Base-by-base conservation (phyloP, 1,140 invertebrate species). In the Odontomachus brunneus region DNA sequence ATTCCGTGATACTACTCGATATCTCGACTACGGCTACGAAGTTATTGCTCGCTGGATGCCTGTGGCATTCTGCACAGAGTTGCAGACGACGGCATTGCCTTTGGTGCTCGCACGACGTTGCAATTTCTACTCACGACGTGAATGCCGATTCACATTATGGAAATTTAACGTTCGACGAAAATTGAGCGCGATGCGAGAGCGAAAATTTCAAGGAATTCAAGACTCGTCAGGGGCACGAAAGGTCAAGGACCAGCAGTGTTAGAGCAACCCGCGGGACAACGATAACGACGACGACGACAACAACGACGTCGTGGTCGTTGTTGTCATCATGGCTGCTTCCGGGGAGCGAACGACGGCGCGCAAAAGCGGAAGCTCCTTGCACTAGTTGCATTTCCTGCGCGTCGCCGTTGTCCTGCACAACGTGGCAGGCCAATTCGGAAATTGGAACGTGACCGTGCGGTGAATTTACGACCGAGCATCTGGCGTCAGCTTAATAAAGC, bases 401-500 rank as follows among this genome's bases (percentile, higher is more conserved):
- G 19, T 33, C 17, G 59, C 24, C 22, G 53, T 84, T 55, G 84
- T 71, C 44, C 55, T 72, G 22, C 62, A 53, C 44, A 3, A 59
- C 26, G 44, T 62, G 53, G 57, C 62, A 57, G 38, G 44, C 75
- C 88, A 83, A 88, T 89, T 89, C 81, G 88, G 81, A 88, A 88
- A 89, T 89, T 89, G 84, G 88, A 84, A 88, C 71, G 81, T 86
- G 84, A 75, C 65, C 72, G 83, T 57, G 24, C 38, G 49, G 73
- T 72, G 80, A 84, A 89, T 87, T 87, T 89, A 87, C 80, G 83
- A 38, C 29, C 73, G 69, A 82, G 55, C 87, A 72, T 82, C 81
- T 83, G 87, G 76, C 80, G 83, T 84, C 71, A 72, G 87, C 85
- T 90, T 89, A 89, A 90, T 89, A 88, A 90, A 89, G 81, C 87